phyloP scores from a whole-genome alignment of 2,888 invertebrate species.

The Ichneumon xanthorius region DNA sequence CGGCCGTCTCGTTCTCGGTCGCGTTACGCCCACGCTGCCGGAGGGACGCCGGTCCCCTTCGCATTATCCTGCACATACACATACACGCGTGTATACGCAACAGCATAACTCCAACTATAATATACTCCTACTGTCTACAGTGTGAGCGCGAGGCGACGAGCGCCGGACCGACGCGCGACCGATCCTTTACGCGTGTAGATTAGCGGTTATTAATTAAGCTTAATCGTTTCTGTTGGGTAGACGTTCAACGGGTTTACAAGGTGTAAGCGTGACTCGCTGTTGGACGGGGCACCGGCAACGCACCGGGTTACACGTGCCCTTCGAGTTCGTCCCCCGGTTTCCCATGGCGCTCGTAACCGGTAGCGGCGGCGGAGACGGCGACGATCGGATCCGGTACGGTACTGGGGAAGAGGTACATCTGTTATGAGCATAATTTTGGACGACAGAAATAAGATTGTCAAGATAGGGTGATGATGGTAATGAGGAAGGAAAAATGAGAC shows the following conservation, averaged over 20 bases:
- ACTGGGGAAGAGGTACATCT: too few relatives aligned
- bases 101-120: slow-evolving; percentile 44
- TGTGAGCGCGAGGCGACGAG: slow-evolving; percentile 10
- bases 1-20: slow-evolving; percentile 34
- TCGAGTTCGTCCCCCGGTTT: too few relatives aligned
- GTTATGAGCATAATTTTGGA: too few relatives aligned
- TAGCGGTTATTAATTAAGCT: slow-evolving; percentile 82
- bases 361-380: too few relatives aligned
- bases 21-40: slow-evolving; percentile 63
- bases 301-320: not conserved
- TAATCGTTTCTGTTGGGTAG: slow-evolving; percentile 80
- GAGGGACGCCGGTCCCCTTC: slow-evolving; percentile 1
- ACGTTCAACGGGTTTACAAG: slow-evolving; percentile 78
- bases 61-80: slow-evolving; percentile 6
- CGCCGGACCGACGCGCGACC: slow-evolving; percentile 8
- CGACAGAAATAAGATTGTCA: too few relatives aligned
- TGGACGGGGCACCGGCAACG: slow-evolving; percentile 35
- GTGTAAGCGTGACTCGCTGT: slow-evolving; percentile 70
- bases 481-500: too few relatives aligned
- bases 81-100: slow-evolving; percentile 10
- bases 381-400: too few relatives aligned
- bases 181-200: slow-evolving; percentile 72
- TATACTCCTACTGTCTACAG: slow-evolving; percentile 55
- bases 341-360: too few relatives aligned
- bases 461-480: too few relatives aligned